phyloP scores from a whole-genome alignment of 2,113 vertebrate genomes.

The Cisticola juncidis region DNA sequence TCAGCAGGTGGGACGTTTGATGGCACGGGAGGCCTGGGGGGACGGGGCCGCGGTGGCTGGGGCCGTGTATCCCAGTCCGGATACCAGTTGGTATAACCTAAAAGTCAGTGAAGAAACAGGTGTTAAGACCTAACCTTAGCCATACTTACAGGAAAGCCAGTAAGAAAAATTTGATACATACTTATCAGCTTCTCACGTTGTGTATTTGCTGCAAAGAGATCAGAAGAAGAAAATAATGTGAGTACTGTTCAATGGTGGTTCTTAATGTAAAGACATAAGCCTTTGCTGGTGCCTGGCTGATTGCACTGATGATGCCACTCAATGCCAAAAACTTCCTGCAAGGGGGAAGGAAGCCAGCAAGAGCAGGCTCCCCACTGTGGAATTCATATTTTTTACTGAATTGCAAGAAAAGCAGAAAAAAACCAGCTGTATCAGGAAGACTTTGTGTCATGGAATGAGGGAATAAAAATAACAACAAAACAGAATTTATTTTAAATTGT shows the following conservation, averaged over 20 bases:
- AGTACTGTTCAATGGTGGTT: background rate
- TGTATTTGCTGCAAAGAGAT: conserved; percentile 67
- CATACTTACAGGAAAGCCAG: background rate
- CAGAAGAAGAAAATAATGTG: conserved; percentile 18
- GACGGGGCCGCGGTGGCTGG: background rate
- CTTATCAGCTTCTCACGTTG: conserved; percentile 64
- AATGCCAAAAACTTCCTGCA: background rate
- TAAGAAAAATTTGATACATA: conserved; percentile 57
- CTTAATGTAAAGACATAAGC: background rate
- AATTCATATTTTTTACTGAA: background rate
- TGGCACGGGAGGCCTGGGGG: fast-evolving
- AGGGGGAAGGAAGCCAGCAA: background rate
- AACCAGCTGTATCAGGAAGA: background rate
- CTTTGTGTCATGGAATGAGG: background rate
- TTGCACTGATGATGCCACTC: background rate
- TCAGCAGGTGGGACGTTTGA: background rate
- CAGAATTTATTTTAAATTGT: background rate
- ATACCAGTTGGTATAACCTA: conserved; percentile 61
- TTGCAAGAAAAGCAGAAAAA: background rate
- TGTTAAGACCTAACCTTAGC: background rate
- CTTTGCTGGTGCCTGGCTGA: background rate
- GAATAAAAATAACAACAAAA: background rate
- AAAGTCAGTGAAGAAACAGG: background rate
- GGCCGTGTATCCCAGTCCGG: conserved; percentile 57
- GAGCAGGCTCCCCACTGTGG: background rate